Evolutionary conservation across 2,888 invertebrate genomes (phyloP).

Genomic region (Xanthostigma xanthostigma): DNA sequence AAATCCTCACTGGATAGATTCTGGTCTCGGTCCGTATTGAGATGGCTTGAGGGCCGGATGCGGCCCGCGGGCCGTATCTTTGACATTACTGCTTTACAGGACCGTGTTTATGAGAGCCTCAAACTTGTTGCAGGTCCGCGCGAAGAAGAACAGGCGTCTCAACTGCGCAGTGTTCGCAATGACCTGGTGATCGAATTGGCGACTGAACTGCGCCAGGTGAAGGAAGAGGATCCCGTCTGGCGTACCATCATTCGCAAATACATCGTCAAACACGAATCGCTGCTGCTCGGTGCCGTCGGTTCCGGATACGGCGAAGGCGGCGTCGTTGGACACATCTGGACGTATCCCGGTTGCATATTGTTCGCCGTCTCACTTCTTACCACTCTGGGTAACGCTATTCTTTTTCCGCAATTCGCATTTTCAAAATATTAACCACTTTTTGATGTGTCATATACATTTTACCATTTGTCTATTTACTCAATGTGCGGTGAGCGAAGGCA

Average conservation of each 20-base stretch:
- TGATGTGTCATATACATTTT: no score
- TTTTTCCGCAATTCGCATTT: no score
- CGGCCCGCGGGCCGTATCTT: no score
- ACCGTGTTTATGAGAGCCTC: background rate
- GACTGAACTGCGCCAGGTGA: conserved; percentile 44
- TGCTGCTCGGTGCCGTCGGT: conserved; percentile 38
- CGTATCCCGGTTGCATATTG: conserved; percentile 49
- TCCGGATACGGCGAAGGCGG: conserved; percentile 37
- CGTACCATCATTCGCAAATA: conserved; percentile 40
- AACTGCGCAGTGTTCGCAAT: conserved; percentile 40
- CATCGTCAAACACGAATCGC: conserved; percentile 38
- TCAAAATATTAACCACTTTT: no score
- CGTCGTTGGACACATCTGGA: conserved; percentile 47
- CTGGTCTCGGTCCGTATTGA: no score
- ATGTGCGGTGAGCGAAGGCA: no score
- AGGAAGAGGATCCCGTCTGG: conserved; percentile 40
- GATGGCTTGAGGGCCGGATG: no score
- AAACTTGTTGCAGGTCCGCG: conserved; percentile 35
- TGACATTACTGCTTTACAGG: no score
- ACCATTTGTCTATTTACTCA: no score
- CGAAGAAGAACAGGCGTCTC: conserved; percentile 36
- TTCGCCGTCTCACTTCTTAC: conserved; percentile 55
- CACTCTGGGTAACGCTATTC: conserved; percentile 38
- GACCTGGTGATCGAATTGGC: conserved; percentile 46
- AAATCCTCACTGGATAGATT: no score